Base-by-base conservation (phyloP, 2,888 invertebrate species). In the Clanis bilineata region DNA sequence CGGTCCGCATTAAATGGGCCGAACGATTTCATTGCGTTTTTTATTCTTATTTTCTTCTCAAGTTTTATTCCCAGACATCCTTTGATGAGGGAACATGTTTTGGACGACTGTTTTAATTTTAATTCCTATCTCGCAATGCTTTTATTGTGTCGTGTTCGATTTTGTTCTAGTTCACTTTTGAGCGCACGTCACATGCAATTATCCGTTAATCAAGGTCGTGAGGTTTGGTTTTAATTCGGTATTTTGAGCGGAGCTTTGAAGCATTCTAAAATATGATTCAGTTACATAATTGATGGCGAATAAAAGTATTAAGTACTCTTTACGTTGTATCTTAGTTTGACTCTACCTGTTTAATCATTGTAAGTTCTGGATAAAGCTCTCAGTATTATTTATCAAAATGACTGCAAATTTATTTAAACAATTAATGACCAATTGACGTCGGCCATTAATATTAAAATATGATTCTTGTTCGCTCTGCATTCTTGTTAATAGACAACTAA, bases 1-100 rank as follows among this genome's bases (percentile, higher is more conserved):
- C 92, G 91, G 92, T 90, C 79, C 83, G 82, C 79, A 79, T 85
- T 90, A 91, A 92, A 92, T 92, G 92, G 89, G 83, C 92, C 92
- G 92, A 79, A 82, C 85, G 78, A 88, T 88, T 89, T 86, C 82
- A 85, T 83, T 78, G 83, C 82, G 78, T 83, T 82, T 83, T 77
- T 68, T 82, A 51, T 32, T 51, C 51, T 51, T 77, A 75, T 78
- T 82, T 78, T 80, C 73, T 62, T 66, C 64, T 66, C 44, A 69
- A 69, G 73, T 79, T 72, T 78, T 81, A 84, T 84, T 85, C 82
- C 80, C 85, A 82, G 83, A 82, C 82, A 80, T 87, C 85, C 90
- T 92, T 88, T 90, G 90, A 89, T 84, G 88, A 85, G 73, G 61
- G 68, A 68, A 70, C 73, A 69, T 68, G 76, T 75, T 73, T 75